Conservation (phyloP, 2,888 invertebrate species). For the Cosmorhoe ocellata region DNA sequence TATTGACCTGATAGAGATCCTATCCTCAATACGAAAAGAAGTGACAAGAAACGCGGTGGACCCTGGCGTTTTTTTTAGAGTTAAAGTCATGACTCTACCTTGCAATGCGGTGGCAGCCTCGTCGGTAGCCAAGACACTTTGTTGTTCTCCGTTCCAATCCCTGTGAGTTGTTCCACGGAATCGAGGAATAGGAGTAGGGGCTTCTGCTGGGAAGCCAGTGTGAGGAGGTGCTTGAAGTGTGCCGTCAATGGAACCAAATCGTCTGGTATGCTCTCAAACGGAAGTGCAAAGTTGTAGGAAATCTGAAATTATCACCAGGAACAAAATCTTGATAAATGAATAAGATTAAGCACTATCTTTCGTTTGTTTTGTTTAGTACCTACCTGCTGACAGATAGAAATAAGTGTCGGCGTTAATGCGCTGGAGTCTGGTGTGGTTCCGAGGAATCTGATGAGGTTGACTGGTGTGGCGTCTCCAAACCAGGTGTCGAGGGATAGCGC, state of each 20-base stretch:
- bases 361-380: slow-evolving; percentile 12
- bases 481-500: slow-evolving; percentile 88
- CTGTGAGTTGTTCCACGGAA: slow-evolving; percentile 98
- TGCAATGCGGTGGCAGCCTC: slow-evolving; percentile 92
- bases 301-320: slow-evolving; percentile 81
- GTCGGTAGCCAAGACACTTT: slow-evolving; percentile 98
- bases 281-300: slow-evolving; percentile 94
- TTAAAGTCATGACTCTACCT: no score
- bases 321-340: no score
- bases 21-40: no score
- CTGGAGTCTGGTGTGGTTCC: slow-evolving; percentile 99
- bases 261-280: slow-evolving; percentile 97
- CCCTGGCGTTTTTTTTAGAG: no score
- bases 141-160: slow-evolving; percentile 94
- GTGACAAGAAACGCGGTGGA: no score
- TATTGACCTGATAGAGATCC: no score
- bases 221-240: slow-evolving; percentile 96
- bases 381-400: slow-evolving; percentile 97
- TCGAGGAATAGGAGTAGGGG: slow-evolving; percentile 96
- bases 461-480: slow-evolving; percentile 89
- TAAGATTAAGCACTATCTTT: no score
- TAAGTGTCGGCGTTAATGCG: slow-evolving; percentile 95
- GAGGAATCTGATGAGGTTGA: slow-evolving; percentile 94
- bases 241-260: slow-evolving; percentile 97
- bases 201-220: slow-evolving; percentile 90